Evolutionary conservation across 2,888 invertebrate species (phyloP), one percentile per base, ranked within the genome.

Genomic region (Lissocephala sabroskyi): DNA sequence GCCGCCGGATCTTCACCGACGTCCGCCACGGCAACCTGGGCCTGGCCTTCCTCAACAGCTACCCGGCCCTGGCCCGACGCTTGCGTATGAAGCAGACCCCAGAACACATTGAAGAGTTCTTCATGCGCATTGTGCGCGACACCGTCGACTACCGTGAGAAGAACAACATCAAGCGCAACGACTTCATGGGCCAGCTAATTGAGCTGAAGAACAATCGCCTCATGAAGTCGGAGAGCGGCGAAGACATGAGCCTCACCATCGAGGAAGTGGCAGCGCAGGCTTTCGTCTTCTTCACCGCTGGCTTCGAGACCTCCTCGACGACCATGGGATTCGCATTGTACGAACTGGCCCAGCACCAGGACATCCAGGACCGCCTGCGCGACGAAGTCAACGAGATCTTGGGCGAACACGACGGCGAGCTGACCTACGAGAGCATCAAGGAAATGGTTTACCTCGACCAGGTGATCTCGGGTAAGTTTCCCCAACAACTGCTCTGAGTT

Each of bases 231-330:
- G 67, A 84, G 19, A 45, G 59, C 3, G 74, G 74, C 0, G 67
- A 76, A 16, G 59, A 51, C n/a, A 26, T 60, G 19, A 65, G 57
- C 35, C 42, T 80, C 3, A 63, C 70, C 0, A 77, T 87, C 1
- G 82, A 86, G 1, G 65, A 88, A 30, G 59, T 89, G 1, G 82
- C 86, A 0, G 85, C 88, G 0, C 88, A 89, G 49, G 86, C 87
- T 7, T 84, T 87, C 28, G 74, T 86, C 1, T 88, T 90, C 56
- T 86, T 87, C 49, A 51, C 79, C 1, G 88, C 87, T 32, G 88
- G 88, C 1, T 87, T 85, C 35, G 88, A 88, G 64, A 87, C 88
- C 0, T 86, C 87, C 0, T 81, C 85, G 0, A 81, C 85, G 0
- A 83, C 85, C 0, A 82, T 87, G 68, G 82, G 84, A 9, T 87